phyloP scores from a whole-genome alignment of 2,113 vertebrate genomes.

The Oxygymnocypris stewartii region DNA sequence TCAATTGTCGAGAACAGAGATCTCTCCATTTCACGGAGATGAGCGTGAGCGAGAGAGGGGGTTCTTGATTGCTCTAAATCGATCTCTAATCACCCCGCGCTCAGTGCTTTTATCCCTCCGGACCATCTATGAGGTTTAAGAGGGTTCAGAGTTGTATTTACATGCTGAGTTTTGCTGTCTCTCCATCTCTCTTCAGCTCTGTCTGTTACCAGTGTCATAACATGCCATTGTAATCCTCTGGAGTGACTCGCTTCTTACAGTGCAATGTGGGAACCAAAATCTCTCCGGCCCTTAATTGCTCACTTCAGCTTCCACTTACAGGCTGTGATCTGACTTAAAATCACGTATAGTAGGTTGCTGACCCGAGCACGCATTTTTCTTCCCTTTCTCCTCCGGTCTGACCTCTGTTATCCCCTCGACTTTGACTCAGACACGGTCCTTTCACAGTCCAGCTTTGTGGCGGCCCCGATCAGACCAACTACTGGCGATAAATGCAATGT shows the following conservation, averaged over 20 bases:
- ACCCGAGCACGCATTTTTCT: slow-evolving; percentile 29
- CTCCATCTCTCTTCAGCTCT: slow-evolving; percentile 39
- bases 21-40: slow-evolving; percentile 71
- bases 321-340: slow-evolving; percentile 7
- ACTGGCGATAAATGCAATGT: slow-evolving; percentile 5
- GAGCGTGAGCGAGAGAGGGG: slow-evolving; percentile 63
- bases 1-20: slow-evolving; percentile 65
- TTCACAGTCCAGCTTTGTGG: slow-evolving; percentile 27
- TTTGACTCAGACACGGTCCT: slow-evolving; percentile 15
- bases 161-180: slow-evolving; percentile 70
- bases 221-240: slow-evolving; percentile 62
- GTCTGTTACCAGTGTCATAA: slow-evolving; percentile 61
- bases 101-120: slow-evolving; percentile 73
- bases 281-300: slow-evolving; percentile 63
- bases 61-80: slow-evolving; percentile 81
- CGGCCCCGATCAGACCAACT: not conserved
- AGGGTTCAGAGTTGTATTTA: slow-evolving; percentile 71
- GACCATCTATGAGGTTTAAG: slow-evolving; percentile 73
- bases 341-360: slow-evolving; percentile 21
- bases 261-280: slow-evolving; percentile 36
- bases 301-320: slow-evolving; percentile 57
- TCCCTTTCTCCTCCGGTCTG: not conserved
- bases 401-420: slow-evolving; percentile 29
- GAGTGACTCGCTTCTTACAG: slow-evolving; percentile 45
- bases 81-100: slow-evolving; percentile 78